These are phyloP conservation scores for Dioctria linearis DNA, from an alignment of 2,888 invertebrate genomes.

Conservation along the genomic window DNA sequence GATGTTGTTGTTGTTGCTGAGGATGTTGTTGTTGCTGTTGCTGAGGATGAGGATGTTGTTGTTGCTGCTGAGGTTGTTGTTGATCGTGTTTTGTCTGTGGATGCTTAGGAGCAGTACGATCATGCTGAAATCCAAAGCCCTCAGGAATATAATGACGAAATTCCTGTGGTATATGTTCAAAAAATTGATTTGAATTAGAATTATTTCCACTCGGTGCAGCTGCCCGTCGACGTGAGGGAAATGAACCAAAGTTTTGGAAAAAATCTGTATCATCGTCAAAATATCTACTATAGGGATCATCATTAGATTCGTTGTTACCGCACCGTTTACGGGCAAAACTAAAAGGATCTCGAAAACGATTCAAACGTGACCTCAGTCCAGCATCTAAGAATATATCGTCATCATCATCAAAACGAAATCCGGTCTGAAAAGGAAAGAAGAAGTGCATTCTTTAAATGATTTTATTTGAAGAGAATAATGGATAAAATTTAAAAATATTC, in stretches of 20 bases:
- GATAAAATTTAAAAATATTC: no score
- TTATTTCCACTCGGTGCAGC: conserved; percentile 29
- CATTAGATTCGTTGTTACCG: conserved; percentile 66
- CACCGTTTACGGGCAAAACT: conserved; percentile 68
- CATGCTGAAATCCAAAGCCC: conserved; percentile 63
- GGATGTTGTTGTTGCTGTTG: conserved; percentile 17
- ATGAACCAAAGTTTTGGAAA: conserved; percentile 68
- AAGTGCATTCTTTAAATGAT: conserved; percentile 3
- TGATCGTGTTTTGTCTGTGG: background rate
- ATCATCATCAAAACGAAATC: conserved; percentile 68
- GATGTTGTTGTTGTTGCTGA: conserved; percentile 44
- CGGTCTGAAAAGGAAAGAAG: conserved; percentile 64
- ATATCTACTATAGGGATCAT: conserved; percentile 64
- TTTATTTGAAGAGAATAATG: no score
- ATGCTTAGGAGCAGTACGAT: conserved; percentile 55
- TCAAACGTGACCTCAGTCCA: conserved; percentile 67
- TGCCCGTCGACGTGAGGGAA: conserved; percentile 65
- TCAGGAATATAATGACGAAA: conserved; percentile 70
- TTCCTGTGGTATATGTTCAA: conserved; percentile 69
- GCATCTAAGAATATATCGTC: conserved; percentile 67
- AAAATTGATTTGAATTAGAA: conserved; percentile 62
- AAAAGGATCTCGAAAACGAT: conserved; percentile 69
- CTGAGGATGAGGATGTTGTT: background rate
- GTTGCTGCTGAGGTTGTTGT: conserved; percentile 28
- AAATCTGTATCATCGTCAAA: conserved; percentile 67